Evolutionary conservation across 64 coral and sea anemone species (phyloP).

Genomic region (Porites lutea): DNA sequence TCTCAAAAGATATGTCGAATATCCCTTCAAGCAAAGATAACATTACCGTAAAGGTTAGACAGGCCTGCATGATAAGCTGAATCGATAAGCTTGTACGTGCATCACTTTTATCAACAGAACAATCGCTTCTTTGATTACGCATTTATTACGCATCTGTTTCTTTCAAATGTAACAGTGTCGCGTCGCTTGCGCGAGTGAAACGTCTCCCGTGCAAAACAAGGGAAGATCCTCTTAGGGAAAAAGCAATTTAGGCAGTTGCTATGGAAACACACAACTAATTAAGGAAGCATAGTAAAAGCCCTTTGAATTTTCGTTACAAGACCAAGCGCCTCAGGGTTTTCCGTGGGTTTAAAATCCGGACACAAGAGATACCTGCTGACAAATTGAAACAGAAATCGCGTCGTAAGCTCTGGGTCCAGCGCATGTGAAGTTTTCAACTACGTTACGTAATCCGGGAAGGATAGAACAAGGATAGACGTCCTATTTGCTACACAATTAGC

Average conservation of each 20-base stretch:
- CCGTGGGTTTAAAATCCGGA: background rate
- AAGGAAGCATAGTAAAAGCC: background rate
- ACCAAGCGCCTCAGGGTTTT: background rate
- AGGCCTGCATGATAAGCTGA: background rate
- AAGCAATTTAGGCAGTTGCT: background rate
- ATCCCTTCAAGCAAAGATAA: too few relatives aligned
- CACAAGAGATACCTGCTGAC: too few relatives aligned
- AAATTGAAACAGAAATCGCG: too few relatives aligned
- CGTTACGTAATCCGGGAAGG: background rate
- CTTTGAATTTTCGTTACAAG: too few relatives aligned
- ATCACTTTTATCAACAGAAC: background rate
- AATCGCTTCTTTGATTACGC: background rate
- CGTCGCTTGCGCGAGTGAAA: background rate
- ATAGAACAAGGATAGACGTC: background rate
- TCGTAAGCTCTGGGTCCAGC: too few relatives aligned
- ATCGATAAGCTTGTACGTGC: background rate
- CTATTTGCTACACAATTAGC: background rate
- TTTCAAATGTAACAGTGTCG: background rate
- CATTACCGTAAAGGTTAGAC: too few relatives aligned
- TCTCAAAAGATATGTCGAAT: too few relatives aligned
- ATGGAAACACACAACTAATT: constrained; percentile 1
- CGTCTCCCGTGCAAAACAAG: background rate
- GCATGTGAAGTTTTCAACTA: background rate
- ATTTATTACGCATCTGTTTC: background rate
- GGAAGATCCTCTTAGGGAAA: background rate